These are phyloP conservation scores for Eulemur rufifrons DNA, from an alignment of 2,113 vertebrate genomes.

Conservation along the genomic window DNA sequence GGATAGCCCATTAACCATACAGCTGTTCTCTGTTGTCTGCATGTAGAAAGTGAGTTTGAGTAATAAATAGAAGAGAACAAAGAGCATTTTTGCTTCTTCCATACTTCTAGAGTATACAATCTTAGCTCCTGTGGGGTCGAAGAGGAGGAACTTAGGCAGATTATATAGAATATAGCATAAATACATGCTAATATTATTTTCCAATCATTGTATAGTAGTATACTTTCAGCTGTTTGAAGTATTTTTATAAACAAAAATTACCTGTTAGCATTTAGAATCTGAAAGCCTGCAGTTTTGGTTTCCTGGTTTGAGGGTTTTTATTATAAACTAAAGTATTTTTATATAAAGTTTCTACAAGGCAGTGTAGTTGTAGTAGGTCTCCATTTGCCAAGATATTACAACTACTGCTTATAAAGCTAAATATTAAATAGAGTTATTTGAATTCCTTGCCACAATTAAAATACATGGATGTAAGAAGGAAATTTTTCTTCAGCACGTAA, in stretches of 20 bases:
- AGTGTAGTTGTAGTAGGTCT: not conserved
- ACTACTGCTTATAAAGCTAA: not conserved
- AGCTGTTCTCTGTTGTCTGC: not conserved
- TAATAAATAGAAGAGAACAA: not conserved
- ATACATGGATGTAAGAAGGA: not conserved
- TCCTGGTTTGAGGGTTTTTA: not conserved
- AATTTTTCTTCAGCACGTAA: not conserved
- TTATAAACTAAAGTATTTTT: not conserved
- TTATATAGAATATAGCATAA: not conserved
- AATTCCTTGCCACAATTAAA: not conserved
- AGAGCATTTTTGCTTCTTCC: not conserved
- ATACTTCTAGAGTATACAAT: no score
- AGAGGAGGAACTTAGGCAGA: not conserved
- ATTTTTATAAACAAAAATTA: slow-evolving; percentile 45
- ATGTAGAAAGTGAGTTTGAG: not conserved
- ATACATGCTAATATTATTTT: not conserved
- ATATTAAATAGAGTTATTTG: not conserved
- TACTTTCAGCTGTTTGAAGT: not conserved
- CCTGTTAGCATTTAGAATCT: not conserved
- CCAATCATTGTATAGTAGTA: not conserved
- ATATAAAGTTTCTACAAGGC: not conserved
- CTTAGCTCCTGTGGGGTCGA: not conserved
- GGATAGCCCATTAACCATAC: not conserved
- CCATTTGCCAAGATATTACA: not conserved
- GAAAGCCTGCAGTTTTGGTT: not conserved